Evolutionary conservation across 2,888 invertebrate genomes (phyloP).

Genomic region (Drosophila melanocephala): DNA sequence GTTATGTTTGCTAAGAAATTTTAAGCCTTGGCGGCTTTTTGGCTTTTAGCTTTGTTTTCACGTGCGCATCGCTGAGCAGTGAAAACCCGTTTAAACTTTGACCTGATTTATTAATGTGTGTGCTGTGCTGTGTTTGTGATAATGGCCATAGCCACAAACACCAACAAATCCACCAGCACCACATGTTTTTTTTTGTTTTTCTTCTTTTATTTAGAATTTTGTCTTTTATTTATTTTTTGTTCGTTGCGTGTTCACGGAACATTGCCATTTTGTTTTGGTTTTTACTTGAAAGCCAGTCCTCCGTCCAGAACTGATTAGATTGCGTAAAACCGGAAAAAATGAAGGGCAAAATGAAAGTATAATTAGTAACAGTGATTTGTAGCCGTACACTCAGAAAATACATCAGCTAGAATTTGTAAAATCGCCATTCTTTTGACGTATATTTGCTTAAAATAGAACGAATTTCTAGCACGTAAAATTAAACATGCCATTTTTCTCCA

Average conservation of each 20-base stretch:
- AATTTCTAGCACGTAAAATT: not conserved
- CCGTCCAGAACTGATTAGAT: constrained; percentile 53
- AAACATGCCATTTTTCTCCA: not conserved
- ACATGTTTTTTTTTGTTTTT: constrained; percentile 5
- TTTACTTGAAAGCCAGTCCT: not conserved
- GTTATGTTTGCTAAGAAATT: not conserved
- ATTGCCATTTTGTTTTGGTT: constrained; percentile 42
- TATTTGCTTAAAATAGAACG: not conserved
- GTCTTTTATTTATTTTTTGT: constrained; percentile 14
- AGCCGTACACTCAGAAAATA: constrained; percentile 25
- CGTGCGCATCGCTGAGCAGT: constrained; percentile 34
- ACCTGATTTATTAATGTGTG: constrained; percentile 62
- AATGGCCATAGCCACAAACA: constrained; percentile 40
- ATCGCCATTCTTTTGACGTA: not conserved
- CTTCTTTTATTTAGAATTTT: constrained; percentile 9
- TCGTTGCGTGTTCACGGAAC: constrained; percentile 49
- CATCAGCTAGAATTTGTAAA: not conserved
- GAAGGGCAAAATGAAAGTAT: constrained; percentile 57
- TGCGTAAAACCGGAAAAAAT: constrained; percentile 27
- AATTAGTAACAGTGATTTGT: constrained; percentile 82
- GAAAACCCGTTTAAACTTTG: constrained; percentile 50
- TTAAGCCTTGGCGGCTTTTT: not conserved
- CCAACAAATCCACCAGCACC: constrained; percentile 9
- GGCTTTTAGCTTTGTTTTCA: constrained; percentile 15
- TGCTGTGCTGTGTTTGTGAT: constrained; percentile 43